Percentiles rank a stretch among this genome's conserved stretches.
Conservation (phyloP, 2,797 vertebrate species). For the Sebastes wilsoni region DNA sequence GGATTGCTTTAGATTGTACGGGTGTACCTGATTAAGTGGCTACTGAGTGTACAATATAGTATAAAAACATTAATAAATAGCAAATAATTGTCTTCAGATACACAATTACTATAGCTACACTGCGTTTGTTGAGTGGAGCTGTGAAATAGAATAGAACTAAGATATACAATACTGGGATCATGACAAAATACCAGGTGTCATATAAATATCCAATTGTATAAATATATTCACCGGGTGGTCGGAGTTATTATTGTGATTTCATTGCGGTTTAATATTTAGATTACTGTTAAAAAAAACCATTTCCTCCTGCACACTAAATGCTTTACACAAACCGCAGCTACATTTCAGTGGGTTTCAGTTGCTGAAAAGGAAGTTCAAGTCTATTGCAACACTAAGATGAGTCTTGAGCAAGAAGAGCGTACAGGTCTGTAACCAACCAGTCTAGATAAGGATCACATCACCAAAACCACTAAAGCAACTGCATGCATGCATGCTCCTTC, state of each 20-base stretch:
- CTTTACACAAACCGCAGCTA: constrained; percentile 21
- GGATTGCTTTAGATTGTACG: neutral
- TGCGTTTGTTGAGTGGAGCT: neutral
- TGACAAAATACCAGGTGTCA: neutral
- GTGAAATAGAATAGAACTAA: neutral
- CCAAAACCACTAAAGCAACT: neutral
- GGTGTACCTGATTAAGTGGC: neutral
- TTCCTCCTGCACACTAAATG: neutral
- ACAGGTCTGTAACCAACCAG: neutral
- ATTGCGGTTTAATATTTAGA: neutral
- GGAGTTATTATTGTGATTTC: neutral
- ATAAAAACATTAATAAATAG: neutral
- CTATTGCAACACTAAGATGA: neutral
- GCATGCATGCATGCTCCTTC: neutral
- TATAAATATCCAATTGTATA: neutral
- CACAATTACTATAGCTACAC: neutral
- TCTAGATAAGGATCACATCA: neutral
- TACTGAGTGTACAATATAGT: neutral
- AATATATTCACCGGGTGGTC: neutral
- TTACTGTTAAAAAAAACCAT: neutral
- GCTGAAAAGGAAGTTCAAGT: constrained; percentile 29
- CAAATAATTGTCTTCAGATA: neutral
- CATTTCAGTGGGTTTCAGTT: constrained; percentile 22
- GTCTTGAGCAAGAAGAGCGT: neutral
- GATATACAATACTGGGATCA: neutral